phyloP scores from a whole-genome alignment of 2,113 vertebrate genomes.

The Otis tarda region DNA sequence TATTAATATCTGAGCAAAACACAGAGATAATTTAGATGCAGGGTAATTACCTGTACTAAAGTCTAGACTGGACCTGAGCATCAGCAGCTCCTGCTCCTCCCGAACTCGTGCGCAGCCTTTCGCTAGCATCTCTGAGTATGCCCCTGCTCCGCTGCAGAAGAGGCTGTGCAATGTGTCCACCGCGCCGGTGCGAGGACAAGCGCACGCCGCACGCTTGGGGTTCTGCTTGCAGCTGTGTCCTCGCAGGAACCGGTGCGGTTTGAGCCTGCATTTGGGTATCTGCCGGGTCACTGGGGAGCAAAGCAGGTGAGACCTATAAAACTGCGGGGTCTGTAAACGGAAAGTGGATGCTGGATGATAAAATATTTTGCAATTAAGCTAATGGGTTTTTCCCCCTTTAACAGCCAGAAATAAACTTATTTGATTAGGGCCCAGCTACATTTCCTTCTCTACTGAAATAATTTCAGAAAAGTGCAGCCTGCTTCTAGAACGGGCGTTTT shows the following conservation, averaged over 20 bases:
- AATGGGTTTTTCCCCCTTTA: neutral
- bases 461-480: neutral
- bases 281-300: neutral
- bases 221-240: neutral
- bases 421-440: neutral
- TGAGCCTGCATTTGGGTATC: neutral
- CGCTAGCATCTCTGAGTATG: fast-evolving
- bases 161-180: fast-evolving
- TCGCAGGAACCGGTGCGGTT: neutral
- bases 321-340: neutral
- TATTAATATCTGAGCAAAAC: neutral
- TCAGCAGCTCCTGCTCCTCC: neutral
- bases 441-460: neutral
- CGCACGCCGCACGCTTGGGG: fast-evolving
- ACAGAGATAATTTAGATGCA: neutral
- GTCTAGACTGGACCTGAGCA: neutral
- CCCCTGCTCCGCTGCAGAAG: neutral
- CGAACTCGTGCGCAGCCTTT: neutral
- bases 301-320: neutral
- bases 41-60: neutral
- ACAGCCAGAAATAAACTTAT: neutral
- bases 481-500: fast-evolving
- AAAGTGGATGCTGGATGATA: neutral
- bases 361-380: neutral
- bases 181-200: fast-evolving